These are phyloP conservation scores for mouse (Mus musculus) DNA, from an alignment of 2,113 vertebrate species.

Conservation along the genomic window GRCm39 chr9:48581001-48581500, in stretches of 20 bases:
- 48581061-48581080: background rate
- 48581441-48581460: background rate
- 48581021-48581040: slow-evolving; percentile 84
- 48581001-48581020: slow-evolving; percentile 89
- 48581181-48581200: background rate
- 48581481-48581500: background rate
- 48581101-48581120: fast-evolving
- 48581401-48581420: background rate
- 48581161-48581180: background rate
- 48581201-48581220: background rate
- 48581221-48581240: background rate
- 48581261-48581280: background rate
- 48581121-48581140: too few relatives aligned
- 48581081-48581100: background rate
- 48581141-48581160: background rate
- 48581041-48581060: background rate
- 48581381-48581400: background rate
- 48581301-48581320: background rate
- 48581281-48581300: background rate
- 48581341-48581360: background rate
- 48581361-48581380: background rate
- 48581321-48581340: background rate
- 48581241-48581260: background rate
- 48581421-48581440: background rate
- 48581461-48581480: background rate